Percentiles rank a stretch among this genome's conserved stretches.
phyloP scores from a whole-genome alignment of 2,888 invertebrate genomes.

The Dendrolimus houi region DNA sequence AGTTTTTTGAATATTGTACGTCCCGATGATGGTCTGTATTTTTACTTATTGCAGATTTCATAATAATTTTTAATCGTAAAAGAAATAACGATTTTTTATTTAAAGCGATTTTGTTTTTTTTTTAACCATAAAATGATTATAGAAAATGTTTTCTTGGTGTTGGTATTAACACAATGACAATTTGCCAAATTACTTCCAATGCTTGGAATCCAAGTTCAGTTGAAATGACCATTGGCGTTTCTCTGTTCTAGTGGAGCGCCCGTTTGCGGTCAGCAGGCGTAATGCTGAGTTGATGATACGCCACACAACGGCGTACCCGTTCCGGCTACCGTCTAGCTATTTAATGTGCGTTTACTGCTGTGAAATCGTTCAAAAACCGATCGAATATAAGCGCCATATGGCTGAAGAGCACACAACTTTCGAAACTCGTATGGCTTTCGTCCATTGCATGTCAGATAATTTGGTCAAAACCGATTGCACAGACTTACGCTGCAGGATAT shows the following conservation, averaged over 20 bases:
- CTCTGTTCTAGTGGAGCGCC: conserved; percentile 54
- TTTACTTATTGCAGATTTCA: no score
- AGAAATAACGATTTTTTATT: no score
- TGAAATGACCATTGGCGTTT: conserved; percentile 35
- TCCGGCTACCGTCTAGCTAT: conserved; percentile 42
- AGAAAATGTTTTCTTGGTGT: no score
- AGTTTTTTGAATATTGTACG: no score
- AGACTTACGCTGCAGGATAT: conserved; percentile 7
- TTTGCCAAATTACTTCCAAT: no score
- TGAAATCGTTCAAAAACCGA: conserved; percentile 17
- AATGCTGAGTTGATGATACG: conserved; percentile 49
- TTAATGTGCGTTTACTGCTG: conserved; percentile 54
- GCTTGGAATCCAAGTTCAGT: conserved; percentile 19
- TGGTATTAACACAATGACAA: no score
- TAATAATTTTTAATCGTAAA: no score
- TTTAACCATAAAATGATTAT: no score
- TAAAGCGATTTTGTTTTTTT: no score
- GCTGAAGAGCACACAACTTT: background rate
- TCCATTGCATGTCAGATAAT: background rate
- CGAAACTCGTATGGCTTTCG: background rate
- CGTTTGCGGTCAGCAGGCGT: conserved; percentile 41
- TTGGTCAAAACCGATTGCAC: conserved; percentile 2
- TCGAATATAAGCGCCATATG: background rate
- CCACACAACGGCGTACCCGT: conserved; percentile 52
- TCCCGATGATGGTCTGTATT: no score